phyloP scores from a whole-genome alignment of 2,797 vertebrate genomes.

The Cercopithecus hamlyni region DNA sequence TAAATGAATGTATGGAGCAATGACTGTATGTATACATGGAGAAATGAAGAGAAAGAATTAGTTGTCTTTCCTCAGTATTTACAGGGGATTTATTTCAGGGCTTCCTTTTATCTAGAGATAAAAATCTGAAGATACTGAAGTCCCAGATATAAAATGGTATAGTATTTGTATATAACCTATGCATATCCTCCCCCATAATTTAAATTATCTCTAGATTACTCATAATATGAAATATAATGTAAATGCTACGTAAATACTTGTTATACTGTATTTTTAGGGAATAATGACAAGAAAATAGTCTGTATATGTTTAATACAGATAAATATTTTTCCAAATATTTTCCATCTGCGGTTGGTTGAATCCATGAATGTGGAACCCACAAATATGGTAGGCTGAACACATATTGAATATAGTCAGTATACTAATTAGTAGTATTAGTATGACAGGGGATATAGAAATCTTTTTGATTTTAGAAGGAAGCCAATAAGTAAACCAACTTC shows the following conservation, averaged over 20 bases:
- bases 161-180: background rate
- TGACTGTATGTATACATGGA: background rate
- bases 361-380: background rate
- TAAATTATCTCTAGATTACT: background rate
- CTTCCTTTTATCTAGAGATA: background rate
- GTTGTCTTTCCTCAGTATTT: background rate
- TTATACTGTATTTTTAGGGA: background rate
- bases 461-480: conserved; percentile 23
- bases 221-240: background rate
- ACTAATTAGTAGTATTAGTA: background rate
- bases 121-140: background rate
- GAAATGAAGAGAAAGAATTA: background rate
- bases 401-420: background rate
- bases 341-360: background rate
- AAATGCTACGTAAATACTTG: background rate
- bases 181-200: background rate
- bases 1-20: background rate
- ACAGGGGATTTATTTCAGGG: background rate
- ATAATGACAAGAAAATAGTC: background rate
- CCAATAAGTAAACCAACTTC: background rate
- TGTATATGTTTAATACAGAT: background rate
- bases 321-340: background rate
- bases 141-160: background rate
- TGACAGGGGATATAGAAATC: background rate
- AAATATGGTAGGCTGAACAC: background rate